Conservation (phyloP, 1,140 invertebrate genomes). For the Rhagoletis pomonella region DNA sequence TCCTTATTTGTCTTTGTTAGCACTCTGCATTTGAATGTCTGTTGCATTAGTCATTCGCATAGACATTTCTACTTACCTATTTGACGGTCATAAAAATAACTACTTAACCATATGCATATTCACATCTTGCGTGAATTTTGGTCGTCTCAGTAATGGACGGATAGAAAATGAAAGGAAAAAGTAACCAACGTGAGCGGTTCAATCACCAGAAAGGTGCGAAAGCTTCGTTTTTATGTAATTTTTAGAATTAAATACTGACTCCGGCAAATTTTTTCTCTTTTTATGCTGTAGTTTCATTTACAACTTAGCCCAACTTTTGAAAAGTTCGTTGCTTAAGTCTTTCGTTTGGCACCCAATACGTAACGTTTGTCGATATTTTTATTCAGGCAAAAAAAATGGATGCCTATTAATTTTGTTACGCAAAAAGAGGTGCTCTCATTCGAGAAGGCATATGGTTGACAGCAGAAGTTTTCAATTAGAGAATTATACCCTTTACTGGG, state of each 20-base stretch:
- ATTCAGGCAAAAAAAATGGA: too few species aligned
- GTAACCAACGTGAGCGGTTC: not conserved
- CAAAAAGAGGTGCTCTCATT: too few species aligned
- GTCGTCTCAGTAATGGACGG: not conserved
- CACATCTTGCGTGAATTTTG: not conserved
- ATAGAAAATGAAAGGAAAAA: not conserved
- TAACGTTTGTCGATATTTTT: too few species aligned
- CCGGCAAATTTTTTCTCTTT: too few species aligned
- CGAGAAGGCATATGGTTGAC: too few species aligned
- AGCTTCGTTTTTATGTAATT: not conserved
- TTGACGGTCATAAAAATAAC: slow-evolving; percentile 43
- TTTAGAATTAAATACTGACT: too few species aligned
- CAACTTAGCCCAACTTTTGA: too few species aligned
- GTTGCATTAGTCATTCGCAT: slow-evolving; percentile 48
- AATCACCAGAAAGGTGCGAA: not conserved
- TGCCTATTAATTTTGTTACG: too few species aligned
- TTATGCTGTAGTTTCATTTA: too few species aligned
- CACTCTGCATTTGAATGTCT: slow-evolving; percentile 21
- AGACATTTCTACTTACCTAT: slow-evolving; percentile 35
- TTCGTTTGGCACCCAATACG: not conserved
- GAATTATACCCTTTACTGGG: too few species aligned
- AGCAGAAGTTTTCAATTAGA: too few species aligned
- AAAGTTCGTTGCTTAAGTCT: not conserved
- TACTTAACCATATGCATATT: not conserved
- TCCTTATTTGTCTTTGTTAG: not conserved